Evolutionary conservation across 2,797 vertebrate species (phyloP), one percentile per base, ranked within the genome.

Genomic region (Dermochelys coriacea): DNA sequence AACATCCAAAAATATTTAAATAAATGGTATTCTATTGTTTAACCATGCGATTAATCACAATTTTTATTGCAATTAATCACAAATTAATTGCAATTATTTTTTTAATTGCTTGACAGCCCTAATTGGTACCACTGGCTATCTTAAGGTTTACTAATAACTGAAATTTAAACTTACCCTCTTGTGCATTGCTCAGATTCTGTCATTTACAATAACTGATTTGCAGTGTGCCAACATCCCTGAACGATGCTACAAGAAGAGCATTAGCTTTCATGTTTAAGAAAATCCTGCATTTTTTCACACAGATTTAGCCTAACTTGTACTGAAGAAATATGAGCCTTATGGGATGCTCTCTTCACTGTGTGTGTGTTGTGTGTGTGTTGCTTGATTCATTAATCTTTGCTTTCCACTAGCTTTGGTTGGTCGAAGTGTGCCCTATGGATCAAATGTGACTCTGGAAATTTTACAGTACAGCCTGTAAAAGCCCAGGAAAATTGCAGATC

Each of bases 231-330:
- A 55, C 41, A 23, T 23, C 80, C 78, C 51, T 57, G 31, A 50
- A 55, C 34, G 34, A 29, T 7, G 0, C 3, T 14, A 19, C 0
- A 51, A 45, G 49, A 55, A 51, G 27, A 79, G 52, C 34, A 19
- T 83, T 5, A 21, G n/a, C 75, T 88, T 55, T 71, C 25, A 47
- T 68, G 37, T 25, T 61, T 80, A 80, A 57, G 27, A 5, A 45
- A 91, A 23, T 8, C 45, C 14, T 21, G 51, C 6, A 4, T 0
- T 2, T 8, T 47, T 80, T 78, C 75, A 3, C 5, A 10, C 50
- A 47, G 25, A 1, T 15, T 29, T 41, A 2, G 3, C 0, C 0
- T 21, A 82, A 21, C 12, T 29, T 8, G 74, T 8, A 2, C 4
- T 31, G 61, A 14, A 78, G 27, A 15, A 45, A 79, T 21, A 19